These are phyloP conservation scores for Crax fasciolata DNA, from an alignment of 2,797 vertebrate species.

Conservation along the genomic window DNA sequence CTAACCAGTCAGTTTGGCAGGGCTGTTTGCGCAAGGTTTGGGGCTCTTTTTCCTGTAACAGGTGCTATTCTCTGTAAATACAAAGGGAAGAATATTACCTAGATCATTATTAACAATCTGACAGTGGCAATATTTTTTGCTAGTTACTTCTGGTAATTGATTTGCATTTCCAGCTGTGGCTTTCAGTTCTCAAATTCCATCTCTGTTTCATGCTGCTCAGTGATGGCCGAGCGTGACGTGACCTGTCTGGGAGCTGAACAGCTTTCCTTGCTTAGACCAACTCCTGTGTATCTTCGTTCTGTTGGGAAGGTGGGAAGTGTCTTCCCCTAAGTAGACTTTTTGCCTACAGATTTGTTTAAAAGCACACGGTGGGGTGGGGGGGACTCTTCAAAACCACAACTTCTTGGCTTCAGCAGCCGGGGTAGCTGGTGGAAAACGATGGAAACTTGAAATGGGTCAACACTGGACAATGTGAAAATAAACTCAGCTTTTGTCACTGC, in stretches of 20 bases:
- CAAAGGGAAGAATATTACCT: conserved; percentile 70
- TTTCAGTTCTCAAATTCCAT: conserved; percentile 70
- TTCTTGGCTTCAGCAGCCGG: conserved; percentile 52
- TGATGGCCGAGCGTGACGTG: conserved; percentile 42
- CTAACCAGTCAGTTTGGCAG: conserved; percentile 64
- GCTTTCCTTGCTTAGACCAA: conserved; percentile 46
- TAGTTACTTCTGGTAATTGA: conserved; percentile 39
- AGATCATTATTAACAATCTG: conserved; percentile 67
- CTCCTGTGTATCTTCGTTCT: conserved; percentile 48
- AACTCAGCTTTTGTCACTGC: conserved; percentile 76
- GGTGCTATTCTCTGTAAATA: conserved; percentile 84
- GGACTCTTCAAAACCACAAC: background rate
- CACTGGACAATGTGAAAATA: conserved; percentile 80
- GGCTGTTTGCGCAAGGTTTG: conserved; percentile 67
- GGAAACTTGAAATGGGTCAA: conserved; percentile 81
- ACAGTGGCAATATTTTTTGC: conserved; percentile 71
- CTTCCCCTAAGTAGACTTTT: conserved; percentile 47
- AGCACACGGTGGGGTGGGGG: conserved; percentile 16
- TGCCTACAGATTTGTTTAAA: conserved; percentile 60
- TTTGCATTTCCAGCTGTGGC: conserved; percentile 69
- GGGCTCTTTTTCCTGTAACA: conserved; percentile 67
- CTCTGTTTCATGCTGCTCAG: conserved; percentile 52
- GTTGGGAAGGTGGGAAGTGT: background rate
- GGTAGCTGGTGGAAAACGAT: conserved; percentile 42
- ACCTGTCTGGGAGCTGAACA: conserved; percentile 60